A percentile compares a stretch with the other conserved stretches of the same genome.
phyloP scores from a whole-genome alignment of 2,888 invertebrate genomes.

The Thysanoteuthis rhombus region DNA sequence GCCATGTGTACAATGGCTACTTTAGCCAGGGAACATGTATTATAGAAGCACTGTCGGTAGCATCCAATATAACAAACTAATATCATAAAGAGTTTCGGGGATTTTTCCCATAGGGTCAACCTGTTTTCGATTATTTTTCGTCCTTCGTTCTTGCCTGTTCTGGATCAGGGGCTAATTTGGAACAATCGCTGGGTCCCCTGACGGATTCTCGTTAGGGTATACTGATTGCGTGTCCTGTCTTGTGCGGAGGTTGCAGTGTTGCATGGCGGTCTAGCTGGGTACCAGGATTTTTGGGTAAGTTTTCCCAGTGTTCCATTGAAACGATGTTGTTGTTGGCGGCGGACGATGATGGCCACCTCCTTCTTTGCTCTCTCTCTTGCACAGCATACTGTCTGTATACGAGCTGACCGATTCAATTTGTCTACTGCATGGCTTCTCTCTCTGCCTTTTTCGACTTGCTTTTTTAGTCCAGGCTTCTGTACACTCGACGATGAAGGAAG shows the following conservation, averaged over 20 bases:
- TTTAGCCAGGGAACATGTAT: background rate
- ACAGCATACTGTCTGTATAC: background rate
- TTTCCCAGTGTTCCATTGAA: constrained; percentile 68
- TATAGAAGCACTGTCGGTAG: background rate
- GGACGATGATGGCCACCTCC: background rate
- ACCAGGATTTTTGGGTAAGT: constrained; percentile 68
- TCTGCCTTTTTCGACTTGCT: background rate
- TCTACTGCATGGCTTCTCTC: background rate
- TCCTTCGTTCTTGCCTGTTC: background rate
- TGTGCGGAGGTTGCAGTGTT: constrained; percentile 46
- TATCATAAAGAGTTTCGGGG: background rate
- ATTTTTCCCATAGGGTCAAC: background rate
- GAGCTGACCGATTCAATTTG: background rate
- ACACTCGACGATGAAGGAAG: background rate
- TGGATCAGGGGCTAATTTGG: background rate
- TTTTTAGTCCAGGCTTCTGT: background rate
- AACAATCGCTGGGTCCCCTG: background rate
- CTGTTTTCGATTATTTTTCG: background rate
- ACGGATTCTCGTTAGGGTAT: background rate
- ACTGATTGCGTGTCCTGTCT: constrained; percentile 22
- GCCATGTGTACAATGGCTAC: background rate
- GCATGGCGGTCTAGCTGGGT: constrained; percentile 67
- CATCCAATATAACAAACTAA: background rate
- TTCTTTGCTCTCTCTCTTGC: background rate
- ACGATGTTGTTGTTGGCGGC: constrained; percentile 20